Evolutionary conservation across 2,888 invertebrate genomes (phyloP).

Genomic region (Pinctada fucata): DNA sequence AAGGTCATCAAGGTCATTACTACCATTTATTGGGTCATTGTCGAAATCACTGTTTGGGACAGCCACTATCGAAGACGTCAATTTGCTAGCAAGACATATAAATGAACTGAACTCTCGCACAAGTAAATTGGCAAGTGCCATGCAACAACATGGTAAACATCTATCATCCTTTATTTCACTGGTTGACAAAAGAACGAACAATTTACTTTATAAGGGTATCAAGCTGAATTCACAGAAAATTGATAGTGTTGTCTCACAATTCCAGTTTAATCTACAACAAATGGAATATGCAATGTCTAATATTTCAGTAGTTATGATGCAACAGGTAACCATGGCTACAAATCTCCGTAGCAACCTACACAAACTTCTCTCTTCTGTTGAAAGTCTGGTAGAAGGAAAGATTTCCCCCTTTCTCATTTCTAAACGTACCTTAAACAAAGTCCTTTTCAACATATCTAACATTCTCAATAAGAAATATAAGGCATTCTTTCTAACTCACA

Average conservation of each 20-base stretch:
- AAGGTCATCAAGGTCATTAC: constrained; percentile 12
- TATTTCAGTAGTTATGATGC: constrained; percentile 19
- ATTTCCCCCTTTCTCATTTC: constrained; percentile 28
- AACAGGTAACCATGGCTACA: constrained; percentile 24
- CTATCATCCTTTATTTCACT: constrained; percentile 29
- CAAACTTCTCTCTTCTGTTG: constrained; percentile 7
- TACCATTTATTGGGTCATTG: constrained; percentile 26
- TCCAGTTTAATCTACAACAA: neutral
- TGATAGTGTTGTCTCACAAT: neutral
- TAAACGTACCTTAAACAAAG: constrained; percentile 3
- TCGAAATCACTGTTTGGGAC: constrained; percentile 30
- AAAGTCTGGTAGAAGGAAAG: constrained; percentile 25
- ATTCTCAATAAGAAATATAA: constrained; percentile 20
- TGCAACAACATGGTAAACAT: constrained; percentile 26
- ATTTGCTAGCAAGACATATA: constrained; percentile 26
- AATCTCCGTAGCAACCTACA: constrained; percentile 9
- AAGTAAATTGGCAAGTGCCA: constrained; percentile 1
- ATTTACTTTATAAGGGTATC: constrained; percentile 20
- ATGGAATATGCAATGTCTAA: constrained; percentile 12
- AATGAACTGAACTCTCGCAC: constrained; percentile 27
- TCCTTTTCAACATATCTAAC: constrained; percentile 8
- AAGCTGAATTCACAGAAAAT: constrained; percentile 17
- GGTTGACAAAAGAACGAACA: constrained; percentile 22
- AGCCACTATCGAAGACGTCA: constrained; percentile 30
- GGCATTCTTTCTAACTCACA: constrained; percentile 21